A percentile compares a stretch with the other conserved stretches of the same genome.
Evolutionary conservation across 2,888 invertebrate genomes (phyloP).

Genomic region (Morpho helenor): DNA sequence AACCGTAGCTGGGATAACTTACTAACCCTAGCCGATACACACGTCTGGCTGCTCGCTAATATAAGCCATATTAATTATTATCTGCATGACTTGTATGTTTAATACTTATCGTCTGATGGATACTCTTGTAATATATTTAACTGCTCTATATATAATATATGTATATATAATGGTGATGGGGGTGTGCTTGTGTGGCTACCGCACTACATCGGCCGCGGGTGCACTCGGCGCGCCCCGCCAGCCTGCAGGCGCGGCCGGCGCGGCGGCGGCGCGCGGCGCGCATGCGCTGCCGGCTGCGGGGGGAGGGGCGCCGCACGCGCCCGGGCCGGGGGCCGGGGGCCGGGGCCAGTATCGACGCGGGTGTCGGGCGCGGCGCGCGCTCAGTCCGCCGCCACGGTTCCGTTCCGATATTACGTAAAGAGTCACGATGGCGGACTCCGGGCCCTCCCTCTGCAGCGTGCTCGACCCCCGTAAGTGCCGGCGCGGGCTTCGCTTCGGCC

Average conservation of each 20-base stretch:
- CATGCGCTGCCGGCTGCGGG: slow-evolving; percentile 36
- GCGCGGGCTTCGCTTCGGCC: slow-evolving; percentile 40
- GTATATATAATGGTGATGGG: too few species aligned
- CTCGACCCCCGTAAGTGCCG: slow-evolving; percentile 70
- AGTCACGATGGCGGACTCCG: slow-evolving; percentile 66
- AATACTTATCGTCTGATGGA: background rate
- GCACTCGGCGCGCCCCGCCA: too few species aligned
- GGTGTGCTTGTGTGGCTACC: too few species aligned
- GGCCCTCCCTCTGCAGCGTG: slow-evolving; percentile 71
- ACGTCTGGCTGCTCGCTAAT: slow-evolving; percentile 1
- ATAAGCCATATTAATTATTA: background rate
- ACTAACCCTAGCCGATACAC: background rate
- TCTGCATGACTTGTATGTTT: slow-evolving; percentile 1
- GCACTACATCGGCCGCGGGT: too few species aligned
- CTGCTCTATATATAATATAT: background rate
- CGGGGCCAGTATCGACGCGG: slow-evolving; percentile 76
- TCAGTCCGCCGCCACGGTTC: slow-evolving; percentile 56
- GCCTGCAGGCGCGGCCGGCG: slow-evolving; percentile 28
- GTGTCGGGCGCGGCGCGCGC: slow-evolving; percentile 75
- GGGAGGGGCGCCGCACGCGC: slow-evolving; percentile 52
- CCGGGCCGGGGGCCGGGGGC: slow-evolving; percentile 59
- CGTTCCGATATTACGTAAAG: slow-evolving; percentile 68
- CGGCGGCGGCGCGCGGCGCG: slow-evolving; percentile 30
- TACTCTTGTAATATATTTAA: background rate
- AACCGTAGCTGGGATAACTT: background rate